These are phyloP conservation scores for Asarcornis scutulata DNA, from an alignment of 2,113 vertebrate species.

Conservation along the genomic window DNA sequence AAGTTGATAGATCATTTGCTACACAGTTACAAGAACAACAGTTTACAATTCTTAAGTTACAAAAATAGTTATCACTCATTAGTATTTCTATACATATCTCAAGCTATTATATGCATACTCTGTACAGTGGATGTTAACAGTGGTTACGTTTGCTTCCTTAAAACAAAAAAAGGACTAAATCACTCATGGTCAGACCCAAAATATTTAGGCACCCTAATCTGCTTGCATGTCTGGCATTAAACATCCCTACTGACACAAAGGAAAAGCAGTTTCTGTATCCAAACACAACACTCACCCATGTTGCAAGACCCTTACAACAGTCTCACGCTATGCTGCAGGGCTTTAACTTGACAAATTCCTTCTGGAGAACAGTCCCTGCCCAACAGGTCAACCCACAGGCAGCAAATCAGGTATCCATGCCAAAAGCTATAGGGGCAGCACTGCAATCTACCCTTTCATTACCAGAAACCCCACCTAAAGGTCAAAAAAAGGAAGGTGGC, in stretches of 20 bases:
- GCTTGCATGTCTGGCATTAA: neutral
- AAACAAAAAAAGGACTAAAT: neutral
- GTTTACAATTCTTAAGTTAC: slow-evolving; percentile 69
- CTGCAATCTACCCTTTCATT: neutral
- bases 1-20: slow-evolving; percentile 62
- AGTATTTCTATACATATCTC: slow-evolving; percentile 67
- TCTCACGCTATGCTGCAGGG: accelerated
- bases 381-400: neutral
- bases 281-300: neutral
- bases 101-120: slow-evolving; percentile 58
- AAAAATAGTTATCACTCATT: slow-evolving; percentile 77
- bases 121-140: slow-evolving; percentile 56
- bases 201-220: neutral
- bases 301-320: neutral
- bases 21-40: slow-evolving; percentile 72
- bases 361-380: neutral
- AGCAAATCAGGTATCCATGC: neutral
- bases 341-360: neutral
- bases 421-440: neutral
- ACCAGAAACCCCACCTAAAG: neutral
- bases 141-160: slow-evolving; percentile 51
- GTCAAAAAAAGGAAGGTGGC: neutral
- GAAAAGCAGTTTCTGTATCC: slow-evolving; percentile 2
- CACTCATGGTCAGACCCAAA: neutral
- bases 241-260: neutral